Conservation (phyloP, 2,888 invertebrate genomes). For the Pseudococcus longispinus region DNA sequence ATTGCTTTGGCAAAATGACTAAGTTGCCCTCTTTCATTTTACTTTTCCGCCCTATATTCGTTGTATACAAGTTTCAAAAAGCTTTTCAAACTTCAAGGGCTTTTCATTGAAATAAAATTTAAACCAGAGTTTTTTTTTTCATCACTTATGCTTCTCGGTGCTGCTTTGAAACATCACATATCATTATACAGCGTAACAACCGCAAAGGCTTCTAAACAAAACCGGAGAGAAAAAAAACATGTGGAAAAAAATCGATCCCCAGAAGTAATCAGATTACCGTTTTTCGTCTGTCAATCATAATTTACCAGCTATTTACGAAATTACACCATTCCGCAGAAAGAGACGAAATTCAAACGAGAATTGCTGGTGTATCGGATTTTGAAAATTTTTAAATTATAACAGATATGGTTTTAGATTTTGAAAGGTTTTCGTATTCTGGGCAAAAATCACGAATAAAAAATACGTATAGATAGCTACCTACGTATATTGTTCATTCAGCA, state of each 20-base stretch:
- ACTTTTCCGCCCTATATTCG: neutral
- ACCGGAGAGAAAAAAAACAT: neutral
- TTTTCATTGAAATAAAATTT: constrained; percentile 28
- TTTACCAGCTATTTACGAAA: neutral
- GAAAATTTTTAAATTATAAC: neutral
- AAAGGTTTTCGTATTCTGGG: no score
- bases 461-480: neutral
- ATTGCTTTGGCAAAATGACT: constrained; percentile 5
- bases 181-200: neutral
- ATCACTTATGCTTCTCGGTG: neutral
- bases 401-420: no score
- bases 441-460: no score
- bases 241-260: neutral
- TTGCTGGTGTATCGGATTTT: neutral
- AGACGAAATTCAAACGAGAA: neutral
- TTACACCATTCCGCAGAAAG: neutral
- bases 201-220: neutral
- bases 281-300: neutral
- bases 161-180: neutral
- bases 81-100: constrained; percentile 24
- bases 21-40: constrained; percentile 25
- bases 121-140: constrained; percentile 29
- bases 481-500: neutral
- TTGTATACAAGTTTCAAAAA: neutral
- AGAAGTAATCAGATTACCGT: neutral